Evolutionary conservation across 2,888 invertebrate genomes (phyloP), one percentile per base, ranked within the genome.

Genomic region (Dicyrtoma fusca): DNA sequence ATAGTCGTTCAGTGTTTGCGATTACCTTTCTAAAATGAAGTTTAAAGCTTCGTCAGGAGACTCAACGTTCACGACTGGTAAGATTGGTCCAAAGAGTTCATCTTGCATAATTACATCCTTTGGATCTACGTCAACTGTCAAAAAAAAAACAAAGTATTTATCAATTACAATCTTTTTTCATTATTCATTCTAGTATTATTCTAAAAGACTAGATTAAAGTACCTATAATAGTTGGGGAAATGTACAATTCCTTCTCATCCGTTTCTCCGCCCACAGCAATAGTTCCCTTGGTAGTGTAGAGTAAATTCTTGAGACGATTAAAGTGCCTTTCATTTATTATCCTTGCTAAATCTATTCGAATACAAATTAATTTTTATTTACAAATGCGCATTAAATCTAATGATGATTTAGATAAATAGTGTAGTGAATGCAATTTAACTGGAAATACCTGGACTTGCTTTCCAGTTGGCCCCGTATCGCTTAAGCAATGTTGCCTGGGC

Each of bases 21-120:
- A 42, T 26, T 63, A 75, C 75, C 73, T 73, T 3, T 25, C 13
- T n/a, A 55, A 53, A 44, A 97, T 94, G 82, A 92, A 93, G 79
- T 91, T 88, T 69, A 98, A 92, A 0, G 97, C 97, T 83, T 97
- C 95, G 75, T 91, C 91, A 17, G 92, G 90, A 83, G 90, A 90
- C 71, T 89, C 88, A 5, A 97, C 88, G 99, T 26, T 63, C 2
- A 71, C 25, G n/a, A 71, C 53, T 6, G 71, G 71, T 6, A 71
- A 26, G 42, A 71, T 71, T 13, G 71, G 71, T 5, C 71, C 71
- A 42, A 71, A 66, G 8, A 34, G 3, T 88, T 98, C 98, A 80
- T 97, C 86, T 49, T 77, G 63, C 87, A 88, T 87, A 69, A 75
- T 19, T 13, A 71, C 13, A 45, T 69, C 69, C 4, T 17, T 19